Base-by-base conservation (phyloP, 2,888 invertebrate species). In the Cosmopolites sordidus region DNA sequence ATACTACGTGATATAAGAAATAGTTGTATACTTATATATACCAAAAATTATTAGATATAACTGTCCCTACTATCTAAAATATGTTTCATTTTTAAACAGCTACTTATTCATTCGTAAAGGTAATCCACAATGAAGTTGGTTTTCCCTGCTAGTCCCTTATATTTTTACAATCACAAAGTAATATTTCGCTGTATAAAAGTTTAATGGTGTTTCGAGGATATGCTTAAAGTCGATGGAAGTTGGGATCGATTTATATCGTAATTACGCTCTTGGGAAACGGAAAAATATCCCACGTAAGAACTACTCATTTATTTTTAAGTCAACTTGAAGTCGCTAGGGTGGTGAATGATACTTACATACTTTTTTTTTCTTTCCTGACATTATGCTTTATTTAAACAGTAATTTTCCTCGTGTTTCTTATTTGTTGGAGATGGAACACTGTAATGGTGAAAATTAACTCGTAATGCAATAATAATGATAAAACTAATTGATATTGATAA, bases 271-370 rank as follows among this genome's bases (percentile, higher is more conserved):
- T 30, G 56, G 52, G 56, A 52, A 43, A 43, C 39, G 44, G 48
- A 37, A 46, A 42, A 52, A 52, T 56, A 56, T 51, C 39, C 48
- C 52, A 49, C 52, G 52, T 52, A 51, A 56, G 52, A 52, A 46
- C 51, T 37, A 41, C 48, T 45, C 52, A 52, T 56, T 56, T 52
- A 56, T 48, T 52, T 56, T 52, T 52, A 52, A 48, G 42, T 51
- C 48, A 46, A 52, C 38, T 18, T 33, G 30, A 45, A 45, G 44
- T 49, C 54, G 17, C 43, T 39, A 40, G 41, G 43, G 51, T 15
- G 15, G 16, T 33, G 47, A 27, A 16, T 22, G 42, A 18, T 33
- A 12, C 11, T 33, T 33, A 11, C 12, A 33, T 33, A 33, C 12
- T 33, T 12, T 33, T 33, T 33, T 33, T 12, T 11, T 12, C 12